Evolutionary conservation across 2,797 vertebrate genomes (phyloP).

Genomic region (Malurus leucopterus): DNA sequence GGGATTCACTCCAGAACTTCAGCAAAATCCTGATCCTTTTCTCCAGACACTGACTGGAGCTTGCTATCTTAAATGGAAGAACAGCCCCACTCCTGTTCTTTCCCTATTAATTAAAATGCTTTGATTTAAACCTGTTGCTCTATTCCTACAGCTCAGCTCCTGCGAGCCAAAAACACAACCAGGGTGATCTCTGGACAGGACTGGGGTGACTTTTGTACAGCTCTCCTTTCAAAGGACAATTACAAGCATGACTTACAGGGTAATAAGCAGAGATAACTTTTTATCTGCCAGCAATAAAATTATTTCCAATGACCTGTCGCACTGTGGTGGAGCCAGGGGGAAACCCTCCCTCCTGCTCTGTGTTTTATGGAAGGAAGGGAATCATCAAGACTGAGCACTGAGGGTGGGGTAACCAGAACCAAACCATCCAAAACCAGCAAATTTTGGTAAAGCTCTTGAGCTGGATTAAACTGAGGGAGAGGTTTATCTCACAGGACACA

Average conservation of each 20-base stretch:
- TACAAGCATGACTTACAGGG: neutral
- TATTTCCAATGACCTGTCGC: neutral
- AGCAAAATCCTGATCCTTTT: neutral
- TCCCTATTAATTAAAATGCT: neutral
- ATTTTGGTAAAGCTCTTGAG: neutral
- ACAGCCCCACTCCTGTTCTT: neutral
- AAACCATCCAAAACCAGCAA: neutral
- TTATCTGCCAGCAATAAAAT: neutral
- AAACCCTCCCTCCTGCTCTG: neutral
- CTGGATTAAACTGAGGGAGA: neutral
- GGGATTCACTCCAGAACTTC: neutral
- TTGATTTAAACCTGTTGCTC: neutral
- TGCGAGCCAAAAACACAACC: neutral
- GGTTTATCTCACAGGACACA: neutral
- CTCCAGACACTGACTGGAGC: neutral
- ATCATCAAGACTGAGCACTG: neutral
- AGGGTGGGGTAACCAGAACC: neutral
- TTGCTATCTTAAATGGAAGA: neutral
- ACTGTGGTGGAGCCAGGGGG: accelerated
- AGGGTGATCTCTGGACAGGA: neutral
- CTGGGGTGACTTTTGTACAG: neutral
- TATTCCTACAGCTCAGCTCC: neutral
- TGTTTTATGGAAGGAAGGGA: neutral
- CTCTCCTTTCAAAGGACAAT: neutral
- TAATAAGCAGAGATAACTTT: neutral